Percentiles rank a stretch among this genome's conserved stretches.
phyloP scores from a whole-genome alignment of 2,113 vertebrate genomes.

The Copsychus sechellarum region DNA sequence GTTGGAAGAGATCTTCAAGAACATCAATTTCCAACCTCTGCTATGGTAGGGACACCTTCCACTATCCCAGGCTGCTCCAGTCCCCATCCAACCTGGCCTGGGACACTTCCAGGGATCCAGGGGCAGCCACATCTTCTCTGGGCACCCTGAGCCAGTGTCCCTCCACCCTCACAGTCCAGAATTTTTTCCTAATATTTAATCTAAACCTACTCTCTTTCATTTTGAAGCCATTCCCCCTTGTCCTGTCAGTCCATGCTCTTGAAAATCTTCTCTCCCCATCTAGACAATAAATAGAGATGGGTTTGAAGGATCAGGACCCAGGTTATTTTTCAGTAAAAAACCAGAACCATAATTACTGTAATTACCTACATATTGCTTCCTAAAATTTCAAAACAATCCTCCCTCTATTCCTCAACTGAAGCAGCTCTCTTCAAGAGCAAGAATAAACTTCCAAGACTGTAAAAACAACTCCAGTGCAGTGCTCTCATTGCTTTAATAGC shows the following conservation, averaged over 20 bases:
- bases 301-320: not conserved
- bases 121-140: not conserved
- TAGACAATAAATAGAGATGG: not conserved
- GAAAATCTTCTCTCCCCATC: not conserved
- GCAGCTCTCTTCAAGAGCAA: constrained; percentile 37
- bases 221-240: not conserved
- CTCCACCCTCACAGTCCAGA: not conserved
- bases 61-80: not conserved
- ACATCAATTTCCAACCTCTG: fast-evolving
- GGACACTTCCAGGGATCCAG: fast-evolving
- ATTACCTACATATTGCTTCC: constrained; percentile 6
- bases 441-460: constrained; percentile 57
- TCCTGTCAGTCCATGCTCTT: not conserved
- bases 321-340: not conserved
- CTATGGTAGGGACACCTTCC: not conserved
- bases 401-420: constrained; percentile 42
- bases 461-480: constrained; percentile 47
- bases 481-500: constrained; percentile 60
- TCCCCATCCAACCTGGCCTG: fast-evolving
- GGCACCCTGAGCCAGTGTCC: fast-evolving
- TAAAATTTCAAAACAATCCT: constrained; percentile 4
- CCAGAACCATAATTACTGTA: not conserved
- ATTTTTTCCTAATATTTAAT: not conserved
- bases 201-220: not conserved
- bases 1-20: not conserved